Evolutionary conservation across 2,888 invertebrate species (phyloP), one percentile per base, ranked within the genome.

Genomic region (Metalampra italica): DNA sequence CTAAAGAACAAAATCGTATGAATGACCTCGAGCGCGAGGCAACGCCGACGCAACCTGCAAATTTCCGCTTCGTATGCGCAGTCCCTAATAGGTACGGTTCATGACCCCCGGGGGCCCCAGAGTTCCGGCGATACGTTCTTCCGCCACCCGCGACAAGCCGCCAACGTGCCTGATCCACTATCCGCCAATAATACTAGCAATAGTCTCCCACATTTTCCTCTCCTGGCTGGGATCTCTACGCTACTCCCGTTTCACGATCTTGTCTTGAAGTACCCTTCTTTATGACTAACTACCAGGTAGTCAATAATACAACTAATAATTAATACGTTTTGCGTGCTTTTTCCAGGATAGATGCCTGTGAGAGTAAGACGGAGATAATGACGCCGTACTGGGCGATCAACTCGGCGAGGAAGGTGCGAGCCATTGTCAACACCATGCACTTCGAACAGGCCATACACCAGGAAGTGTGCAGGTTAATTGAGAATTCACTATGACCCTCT

Each of bases 351-450:
- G 97, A 97, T 77, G 94, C 96, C 0, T 97, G 97, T 69, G 96
- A 97, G 74, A 97, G 97, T 51, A 96, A 96, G 78, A 93, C 96
- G 41, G 97, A 97, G 82, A 96, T 97, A 65, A 94, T 96, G 52
- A 97, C 97, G 3, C 97, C 97, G 0, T 97, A 97, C 73, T 97
- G 97, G 97, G 97, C 97, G 7, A 94, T 96, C 13, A 97, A 97
- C 81, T 97, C 97, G 0, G 96, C 96, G 13, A 96, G 96, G 46
- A 97, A 97, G 86, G 92, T 97, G 49, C 91, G 97, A 47, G 97
- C 97, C 30, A 96, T 97, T 56, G 97, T 97, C 45, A 97, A 97
- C 78, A 97, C 97, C 9, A 96, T 97, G 86, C 97, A 97, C 82
- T 97, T 97, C 71, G 97, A 97, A 73, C 97, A 97, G 80, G 97